Evolutionary conservation across 2,113 vertebrate genomes (phyloP), one percentile per base, ranked within the genome.

Genomic region (Stegastes partitus): DNA sequence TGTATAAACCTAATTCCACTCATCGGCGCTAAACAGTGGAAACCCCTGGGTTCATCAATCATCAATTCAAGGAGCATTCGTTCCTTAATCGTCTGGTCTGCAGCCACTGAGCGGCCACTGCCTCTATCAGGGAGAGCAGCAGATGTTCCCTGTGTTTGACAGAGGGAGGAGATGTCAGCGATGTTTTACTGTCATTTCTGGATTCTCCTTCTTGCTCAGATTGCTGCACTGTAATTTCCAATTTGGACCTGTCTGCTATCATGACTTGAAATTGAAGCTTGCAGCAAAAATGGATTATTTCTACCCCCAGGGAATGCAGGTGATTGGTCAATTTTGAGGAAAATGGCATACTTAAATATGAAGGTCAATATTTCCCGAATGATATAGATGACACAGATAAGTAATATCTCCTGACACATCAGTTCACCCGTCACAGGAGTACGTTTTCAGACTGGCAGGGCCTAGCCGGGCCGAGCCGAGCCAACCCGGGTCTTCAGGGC

Each of bases 11-110:
- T 89, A 90, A 90, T 90, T 92, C 88, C 73, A 74, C 79, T 91
- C 81, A 89, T 91, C 79, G 14, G 58, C 21, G 34, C 89, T 91
- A 92, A 94, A 92, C 86, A 85, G 86, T 82, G 78, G 77, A 87
- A 89, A 81, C 75, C 77, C 68, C n/a, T 26, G 61, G 79, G 74
- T 83, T 92, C 90, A 93, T 95, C 92, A 90, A 93, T 94, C 93
- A 92, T 86, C 85, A 81, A 65, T 87, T 85, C 88, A 91, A 90
- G 78, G 73, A 88, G 81, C 82, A 71, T 75, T 85, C 77, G 83
- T 79, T 86, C 81, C 85, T 91, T 93, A 94, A 93, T 92, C 89
- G 90, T 81, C 85, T 69, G 42, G 66, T 91, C 75, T 90, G 90
- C 84, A 87, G 76, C 74, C 57, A 47, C 81, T 87, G 71, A 90